Percentiles rank a stretch among this genome's conserved stretches.
phyloP scores from a whole-genome alignment of 2,888 invertebrate species.

The Strigamia crassipes region DNA sequence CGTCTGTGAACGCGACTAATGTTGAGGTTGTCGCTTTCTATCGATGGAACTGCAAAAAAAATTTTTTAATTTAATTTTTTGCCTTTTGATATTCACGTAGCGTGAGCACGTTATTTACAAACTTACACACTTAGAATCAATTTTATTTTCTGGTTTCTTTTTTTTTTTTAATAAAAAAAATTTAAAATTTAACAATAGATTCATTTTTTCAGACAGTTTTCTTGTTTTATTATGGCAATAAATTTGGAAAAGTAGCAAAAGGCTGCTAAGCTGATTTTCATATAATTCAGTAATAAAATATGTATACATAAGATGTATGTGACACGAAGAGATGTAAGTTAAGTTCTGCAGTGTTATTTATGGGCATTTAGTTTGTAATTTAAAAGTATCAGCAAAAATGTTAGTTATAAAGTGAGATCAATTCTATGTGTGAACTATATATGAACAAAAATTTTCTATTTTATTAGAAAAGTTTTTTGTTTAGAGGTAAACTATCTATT shows the following conservation, averaged over 20 bases:
- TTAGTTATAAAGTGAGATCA: neutral
- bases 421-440: neutral
- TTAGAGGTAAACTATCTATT: neutral
- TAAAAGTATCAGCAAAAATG: neutral
- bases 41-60: constrained; percentile 27
- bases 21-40: constrained; percentile 51
- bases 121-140: neutral
- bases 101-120: neutral
- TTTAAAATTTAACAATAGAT: neutral
- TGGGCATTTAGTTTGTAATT: neutral
- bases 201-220: neutral
- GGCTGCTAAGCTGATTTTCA: constrained; percentile 10
- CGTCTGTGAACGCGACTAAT: constrained; percentile 52
- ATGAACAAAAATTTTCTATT: neutral
- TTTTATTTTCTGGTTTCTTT: neutral
- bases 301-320: neutral
- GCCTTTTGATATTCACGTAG: neutral
- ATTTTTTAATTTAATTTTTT: neutral
- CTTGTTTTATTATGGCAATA: constrained; percentile 1
- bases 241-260: neutral
- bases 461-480: neutral
- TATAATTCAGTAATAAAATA: constrained; percentile 12
- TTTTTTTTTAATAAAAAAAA: neutral
- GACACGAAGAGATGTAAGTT: neutral
- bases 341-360: neutral